Conservation (phyloP, 2,113 vertebrate genomes). For the Peucedramus taeniatus region DNA sequence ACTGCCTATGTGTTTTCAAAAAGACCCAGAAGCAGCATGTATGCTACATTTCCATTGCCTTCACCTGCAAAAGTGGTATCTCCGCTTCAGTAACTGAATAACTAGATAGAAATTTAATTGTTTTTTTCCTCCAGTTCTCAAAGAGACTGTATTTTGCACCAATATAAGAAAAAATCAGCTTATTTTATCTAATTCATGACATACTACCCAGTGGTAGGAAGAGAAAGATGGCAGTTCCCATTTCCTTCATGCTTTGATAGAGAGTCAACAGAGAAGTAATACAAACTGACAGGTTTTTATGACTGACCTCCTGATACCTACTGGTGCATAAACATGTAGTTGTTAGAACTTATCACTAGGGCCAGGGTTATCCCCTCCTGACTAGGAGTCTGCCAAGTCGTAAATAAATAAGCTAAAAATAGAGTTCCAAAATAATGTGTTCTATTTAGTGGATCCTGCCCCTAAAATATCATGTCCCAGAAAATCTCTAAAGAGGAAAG, state of each 20-base stretch:
- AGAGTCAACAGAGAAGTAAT: conserved; percentile 44
- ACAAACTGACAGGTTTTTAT: conserved; percentile 57
- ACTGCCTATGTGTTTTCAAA: background rate
- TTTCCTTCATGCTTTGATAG: conserved; percentile 19
- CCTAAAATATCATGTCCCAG: background rate
- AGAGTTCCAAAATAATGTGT: background rate
- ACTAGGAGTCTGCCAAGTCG: conserved; percentile 3
- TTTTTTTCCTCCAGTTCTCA: background rate
- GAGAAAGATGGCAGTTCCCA: background rate
- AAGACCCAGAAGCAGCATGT: background rate
- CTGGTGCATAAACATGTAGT: conserved; percentile 48
- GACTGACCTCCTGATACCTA: conserved; percentile 57
- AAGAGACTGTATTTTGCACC: background rate
- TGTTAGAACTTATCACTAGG: conserved; percentile 45
- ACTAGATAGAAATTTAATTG: background rate
- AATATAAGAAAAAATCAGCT: background rate
- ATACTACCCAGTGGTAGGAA: background rate
- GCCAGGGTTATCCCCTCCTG: conserved; percentile 38
- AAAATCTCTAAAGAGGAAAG: background rate
- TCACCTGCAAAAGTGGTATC: background rate
- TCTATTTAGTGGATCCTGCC: background rate
- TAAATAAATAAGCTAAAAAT: conserved; percentile 49
- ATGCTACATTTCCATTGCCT: background rate
- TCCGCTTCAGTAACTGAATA: background rate
- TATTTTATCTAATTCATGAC: background rate